Evolutionary conservation across 2,888 invertebrate species (phyloP).

Genomic region (Clanis bilineata): DNA sequence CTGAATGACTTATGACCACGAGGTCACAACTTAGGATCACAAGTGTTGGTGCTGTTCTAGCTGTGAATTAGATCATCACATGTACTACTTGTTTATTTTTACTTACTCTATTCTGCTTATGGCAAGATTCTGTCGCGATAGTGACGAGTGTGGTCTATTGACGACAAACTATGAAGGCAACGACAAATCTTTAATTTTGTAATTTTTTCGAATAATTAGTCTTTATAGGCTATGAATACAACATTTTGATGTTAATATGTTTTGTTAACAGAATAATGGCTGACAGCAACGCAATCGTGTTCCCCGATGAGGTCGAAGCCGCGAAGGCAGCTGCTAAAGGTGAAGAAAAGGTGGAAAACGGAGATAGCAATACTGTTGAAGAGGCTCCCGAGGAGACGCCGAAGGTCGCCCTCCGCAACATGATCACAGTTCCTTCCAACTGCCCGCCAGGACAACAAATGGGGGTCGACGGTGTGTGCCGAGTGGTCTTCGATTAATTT

Average conservation of each 20-base stretch:
- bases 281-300: slow-evolving; percentile 56
- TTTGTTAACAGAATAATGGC: slow-evolving; percentile 53
- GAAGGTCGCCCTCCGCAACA: slow-evolving; percentile 45
- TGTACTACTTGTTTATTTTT: no score
- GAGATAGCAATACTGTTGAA: slow-evolving; percentile 50
- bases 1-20: no score
- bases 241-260: neutral
- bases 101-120: no score
- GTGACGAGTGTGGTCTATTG: no score
- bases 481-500: slow-evolving; percentile 43
- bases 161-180: no score
- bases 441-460: slow-evolving; percentile 49
- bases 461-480: slow-evolving; percentile 52
- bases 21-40: no score
- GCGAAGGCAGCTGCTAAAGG: slow-evolving; percentile 40
- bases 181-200: no score
- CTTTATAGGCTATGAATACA: no score
- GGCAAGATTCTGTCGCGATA: no score
- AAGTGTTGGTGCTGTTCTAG: no score
- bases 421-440: slow-evolving; percentile 52
- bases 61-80: no score
- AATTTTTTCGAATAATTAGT: no score
- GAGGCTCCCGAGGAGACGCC: slow-evolving; percentile 29
- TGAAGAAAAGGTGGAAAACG: slow-evolving; percentile 37
- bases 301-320: slow-evolving; percentile 61